These are phyloP conservation scores for Antedon mediterranea DNA, from an alignment of 53 echinoderm and acorn worm species.

Conservation along the genomic window DNA sequence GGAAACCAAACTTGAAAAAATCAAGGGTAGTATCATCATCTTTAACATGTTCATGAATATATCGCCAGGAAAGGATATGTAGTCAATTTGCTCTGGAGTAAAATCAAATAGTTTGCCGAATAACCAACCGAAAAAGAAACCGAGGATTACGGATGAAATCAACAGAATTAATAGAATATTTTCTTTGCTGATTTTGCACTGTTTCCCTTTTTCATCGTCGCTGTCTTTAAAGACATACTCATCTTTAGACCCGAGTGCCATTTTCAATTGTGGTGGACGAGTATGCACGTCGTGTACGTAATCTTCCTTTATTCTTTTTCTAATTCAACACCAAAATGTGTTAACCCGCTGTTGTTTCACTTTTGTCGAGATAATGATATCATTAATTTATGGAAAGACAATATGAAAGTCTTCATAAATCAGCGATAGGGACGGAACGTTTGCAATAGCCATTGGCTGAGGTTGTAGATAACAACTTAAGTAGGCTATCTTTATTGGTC, in stretches of 20 bases:
- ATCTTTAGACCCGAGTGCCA: not conserved
- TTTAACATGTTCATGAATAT: slow-evolving; percentile 96
- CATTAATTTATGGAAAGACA: no score
- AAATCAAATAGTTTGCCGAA: slow-evolving; percentile 52
- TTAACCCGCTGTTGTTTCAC: no score
- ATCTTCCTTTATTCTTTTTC: no score
- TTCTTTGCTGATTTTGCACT: slow-evolving; percentile 39
- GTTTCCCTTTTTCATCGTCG: slow-evolving; percentile 8
- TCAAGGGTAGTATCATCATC: slow-evolving; percentile 96
- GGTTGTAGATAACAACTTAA: no score
- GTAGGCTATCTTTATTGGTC: no score
- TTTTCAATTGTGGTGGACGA: no score
- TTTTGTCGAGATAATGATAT: no score
- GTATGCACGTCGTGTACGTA: no score
- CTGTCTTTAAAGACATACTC: not conserved
- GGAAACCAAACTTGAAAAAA: slow-evolving; percentile 75
- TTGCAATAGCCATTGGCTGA: no score
- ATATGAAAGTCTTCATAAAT: no score
- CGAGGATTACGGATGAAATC: slow-evolving; percentile 56
- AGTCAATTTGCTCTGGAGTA: slow-evolving; percentile 63
- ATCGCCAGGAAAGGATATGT: slow-evolving; percentile 81
- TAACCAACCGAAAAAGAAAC: slow-evolving; percentile 67
- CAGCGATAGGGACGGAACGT: no score
- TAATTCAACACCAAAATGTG: no score
- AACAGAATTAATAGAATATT: slow-evolving; percentile 65